Conservation (phyloP, 2,888 invertebrate species). For the Ditula angustiorana region DNA sequence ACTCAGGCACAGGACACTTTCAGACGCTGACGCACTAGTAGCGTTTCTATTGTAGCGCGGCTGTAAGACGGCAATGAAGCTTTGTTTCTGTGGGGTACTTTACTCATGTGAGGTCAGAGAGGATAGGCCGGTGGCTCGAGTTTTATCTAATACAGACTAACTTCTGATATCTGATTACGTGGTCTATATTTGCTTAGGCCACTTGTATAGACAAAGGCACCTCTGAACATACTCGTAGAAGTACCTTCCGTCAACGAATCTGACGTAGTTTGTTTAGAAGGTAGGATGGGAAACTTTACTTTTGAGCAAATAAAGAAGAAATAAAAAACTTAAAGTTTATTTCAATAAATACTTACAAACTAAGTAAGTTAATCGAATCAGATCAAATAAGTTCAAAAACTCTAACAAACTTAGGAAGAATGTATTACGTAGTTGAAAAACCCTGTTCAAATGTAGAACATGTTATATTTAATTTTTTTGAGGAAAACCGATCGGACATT, state of each 20-base stretch:
- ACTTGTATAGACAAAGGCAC: neutral
- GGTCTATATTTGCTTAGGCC: neutral
- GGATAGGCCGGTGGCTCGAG: slow-evolving; percentile 3
- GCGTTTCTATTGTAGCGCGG: too few relatives aligned
- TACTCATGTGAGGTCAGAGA: neutral
- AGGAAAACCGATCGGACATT: too few relatives aligned
- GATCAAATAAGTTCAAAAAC: too few relatives aligned
- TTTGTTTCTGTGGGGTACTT: neutral
- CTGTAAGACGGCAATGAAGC: neutral
- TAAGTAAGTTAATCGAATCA: neutral
- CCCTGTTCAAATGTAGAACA: too few relatives aligned
- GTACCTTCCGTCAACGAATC: too few relatives aligned
- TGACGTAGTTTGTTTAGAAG: too few relatives aligned
- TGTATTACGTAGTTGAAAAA: too few relatives aligned
- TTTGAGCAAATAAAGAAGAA: neutral
- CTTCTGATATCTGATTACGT: slow-evolving; percentile 30
- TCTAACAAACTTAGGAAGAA: too few relatives aligned
- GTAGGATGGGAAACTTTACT: too few relatives aligned
- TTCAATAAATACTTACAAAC: slow-evolving; percentile 34
- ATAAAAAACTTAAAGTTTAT: slow-evolving; percentile 8
- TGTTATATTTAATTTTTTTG: too few relatives aligned
- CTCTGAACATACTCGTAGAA: neutral
- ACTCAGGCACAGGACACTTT: too few relatives aligned
- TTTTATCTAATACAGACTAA: slow-evolving; percentile 28
- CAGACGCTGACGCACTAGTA: too few relatives aligned